These are phyloP conservation scores for Cryptotis parvus DNA, from an alignment of 2,113 vertebrate species.

Conservation along the genomic window DNA sequence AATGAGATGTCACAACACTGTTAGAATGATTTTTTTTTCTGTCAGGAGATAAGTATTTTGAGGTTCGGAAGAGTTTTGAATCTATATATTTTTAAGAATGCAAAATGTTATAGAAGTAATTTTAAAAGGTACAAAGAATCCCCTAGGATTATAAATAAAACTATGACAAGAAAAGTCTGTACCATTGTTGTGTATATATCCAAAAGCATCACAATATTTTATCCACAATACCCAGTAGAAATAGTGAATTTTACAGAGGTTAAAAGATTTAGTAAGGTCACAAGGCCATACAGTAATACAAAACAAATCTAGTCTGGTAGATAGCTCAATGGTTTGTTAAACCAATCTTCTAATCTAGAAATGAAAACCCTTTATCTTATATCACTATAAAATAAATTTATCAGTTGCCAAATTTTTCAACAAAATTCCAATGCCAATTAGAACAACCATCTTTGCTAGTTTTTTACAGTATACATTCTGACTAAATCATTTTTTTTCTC, in stretches of 20 bases:
- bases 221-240: not conserved
- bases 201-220: not conserved
- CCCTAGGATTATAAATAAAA: not conserved
- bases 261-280: slow-evolving; percentile 34
- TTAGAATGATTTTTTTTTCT: too few relatives aligned
- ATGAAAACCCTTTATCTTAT: slow-evolving; percentile 12
- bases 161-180: not conserved
- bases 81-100: too few relatives aligned
- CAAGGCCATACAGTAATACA: not conserved
- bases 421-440: slow-evolving; percentile 36
- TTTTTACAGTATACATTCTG: slow-evolving; percentile 2
- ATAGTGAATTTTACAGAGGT: not conserved
- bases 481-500: slow-evolving; percentile 24
- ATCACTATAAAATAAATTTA: slow-evolving; percentile 57
- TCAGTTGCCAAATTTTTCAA: slow-evolving; percentile 12
- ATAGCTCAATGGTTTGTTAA: not conserved
- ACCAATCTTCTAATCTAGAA: not conserved
- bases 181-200: too few relatives aligned
- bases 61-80: too few relatives aligned
- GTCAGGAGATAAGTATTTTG: too few relatives aligned
- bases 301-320: not conserved
- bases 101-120: not conserved
- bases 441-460: not conserved
- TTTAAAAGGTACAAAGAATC: not conserved
- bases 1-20: too few relatives aligned